phyloP scores from a whole-genome alignment of 2,113 vertebrate genomes.

The Falco punctatus region DNA sequence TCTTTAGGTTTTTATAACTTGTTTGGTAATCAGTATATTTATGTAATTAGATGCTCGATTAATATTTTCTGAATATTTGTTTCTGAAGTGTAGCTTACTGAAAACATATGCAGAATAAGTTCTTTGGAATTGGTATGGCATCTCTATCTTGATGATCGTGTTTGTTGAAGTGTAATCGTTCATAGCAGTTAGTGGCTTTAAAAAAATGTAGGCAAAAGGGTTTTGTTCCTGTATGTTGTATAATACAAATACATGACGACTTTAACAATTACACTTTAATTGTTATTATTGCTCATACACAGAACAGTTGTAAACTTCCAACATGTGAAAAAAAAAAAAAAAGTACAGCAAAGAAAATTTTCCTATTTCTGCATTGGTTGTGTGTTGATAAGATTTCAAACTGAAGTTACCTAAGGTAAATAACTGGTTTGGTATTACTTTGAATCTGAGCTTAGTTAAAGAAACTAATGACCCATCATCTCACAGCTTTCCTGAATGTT shows the following conservation, averaged over 20 bases:
- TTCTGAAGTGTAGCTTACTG: not conserved
- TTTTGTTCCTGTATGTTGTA: not conserved
- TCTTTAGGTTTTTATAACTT: not conserved
- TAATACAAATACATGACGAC: not conserved
- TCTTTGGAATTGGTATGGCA: not conserved
- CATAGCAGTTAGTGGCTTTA: not conserved
- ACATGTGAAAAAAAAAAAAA: not conserved
- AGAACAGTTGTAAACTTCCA: not conserved
- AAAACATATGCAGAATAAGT: not conserved
- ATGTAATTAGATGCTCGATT: not conserved
- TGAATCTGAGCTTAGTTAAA: not conserved
- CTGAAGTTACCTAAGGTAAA: not conserved
- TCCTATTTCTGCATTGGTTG: not conserved
- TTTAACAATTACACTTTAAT: not conserved
- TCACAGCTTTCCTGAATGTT: not conserved
- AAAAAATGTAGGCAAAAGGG: not conserved
- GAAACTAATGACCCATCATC: accelerated
- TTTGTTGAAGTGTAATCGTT: not conserved
- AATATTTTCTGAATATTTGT: not conserved
- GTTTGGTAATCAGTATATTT: not conserved
- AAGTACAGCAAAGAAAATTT: not conserved
- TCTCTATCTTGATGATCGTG: not conserved
- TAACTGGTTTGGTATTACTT: not conserved
- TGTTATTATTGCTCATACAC: not conserved
- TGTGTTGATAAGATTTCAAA: not conserved